phyloP scores from a whole-genome alignment of 2,888 invertebrate genomes.

The Heterodera filipjevi region DNA sequence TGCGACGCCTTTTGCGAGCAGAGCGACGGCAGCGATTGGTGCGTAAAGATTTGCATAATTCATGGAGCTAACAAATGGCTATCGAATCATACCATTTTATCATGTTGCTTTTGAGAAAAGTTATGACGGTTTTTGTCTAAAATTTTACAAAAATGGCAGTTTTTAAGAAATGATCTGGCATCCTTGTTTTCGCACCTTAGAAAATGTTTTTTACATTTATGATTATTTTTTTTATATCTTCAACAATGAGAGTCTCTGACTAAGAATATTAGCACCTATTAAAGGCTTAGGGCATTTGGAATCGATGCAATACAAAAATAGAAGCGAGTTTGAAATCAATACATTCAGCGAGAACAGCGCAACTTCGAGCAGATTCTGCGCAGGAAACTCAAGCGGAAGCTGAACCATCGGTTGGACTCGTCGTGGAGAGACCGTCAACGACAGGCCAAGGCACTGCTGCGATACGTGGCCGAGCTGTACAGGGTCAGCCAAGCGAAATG shows the following conservation, averaged over 20 bases:
- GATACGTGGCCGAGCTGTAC: constrained; percentile 29
- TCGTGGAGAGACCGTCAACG: constrained; percentile 27
- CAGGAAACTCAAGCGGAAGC: constrained; percentile 28
- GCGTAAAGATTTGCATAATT: background rate
- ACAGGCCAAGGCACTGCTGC: constrained; percentile 32
- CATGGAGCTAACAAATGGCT: too few relatives aligned
- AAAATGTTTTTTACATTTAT: too few relatives aligned
- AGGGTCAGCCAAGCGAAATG: constrained; percentile 1
- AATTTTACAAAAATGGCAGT: too few relatives aligned
- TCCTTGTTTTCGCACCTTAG: too few relatives aligned
- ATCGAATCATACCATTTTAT: too few relatives aligned
- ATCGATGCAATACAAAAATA: too few relatives aligned
- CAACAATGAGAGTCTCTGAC: too few relatives aligned
- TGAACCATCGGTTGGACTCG: constrained; percentile 28
- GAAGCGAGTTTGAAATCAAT: background rate
- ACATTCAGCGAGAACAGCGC: constrained; percentile 22
- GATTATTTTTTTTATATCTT: too few relatives aligned
- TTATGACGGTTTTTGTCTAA: too few relatives aligned
- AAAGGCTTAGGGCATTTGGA: too few relatives aligned
- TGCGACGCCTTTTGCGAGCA: constrained; percentile 20
- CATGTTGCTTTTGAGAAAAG: background rate
- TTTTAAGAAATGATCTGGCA: too few relatives aligned
- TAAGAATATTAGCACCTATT: too few relatives aligned
- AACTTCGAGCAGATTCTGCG: constrained; percentile 32
- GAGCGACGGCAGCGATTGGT: constrained; percentile 29